Evolutionary conservation across 2,888 invertebrate species (phyloP), one percentile per base, ranked within the genome.

Genomic region (Pollenia angustigena): DNA sequence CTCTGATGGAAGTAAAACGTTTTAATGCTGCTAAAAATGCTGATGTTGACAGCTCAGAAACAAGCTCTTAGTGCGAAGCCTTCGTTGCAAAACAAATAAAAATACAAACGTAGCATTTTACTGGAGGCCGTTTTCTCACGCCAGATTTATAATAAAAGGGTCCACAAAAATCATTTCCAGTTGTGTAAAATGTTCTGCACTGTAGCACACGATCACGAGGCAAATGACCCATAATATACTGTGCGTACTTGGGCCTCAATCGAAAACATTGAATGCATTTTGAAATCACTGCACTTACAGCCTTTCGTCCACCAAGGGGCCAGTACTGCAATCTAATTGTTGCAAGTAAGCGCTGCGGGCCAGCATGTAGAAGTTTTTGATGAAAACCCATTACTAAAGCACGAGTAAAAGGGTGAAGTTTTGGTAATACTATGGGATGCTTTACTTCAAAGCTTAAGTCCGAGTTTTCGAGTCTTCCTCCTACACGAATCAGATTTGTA

Each of bases 261-360:
- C 48, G 48, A 12, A 68, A 68, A 50, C 66, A 48, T 50, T 50
- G 18, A n/a, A 85, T 58, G 58, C 68, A 79, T 71, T 80, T 80
- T 2, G 64, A 64, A 46, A 68, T 85, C 0, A 87, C 48, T 18
- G 62, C 50, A 62, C 62, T 69, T 23, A 88, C 78, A 23, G 80
- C 72, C 69, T 85, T 81, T 14, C 87, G 58, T 9, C 87, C 85
- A 46, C 88, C 85, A 80, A 88, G 85, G 48, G 87, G 88, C 88
- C 87, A 89, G 48, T 88, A 88, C 16, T 83, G 88, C 14, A 64
- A 80, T 2, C 88, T 78, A 83, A 88, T 82, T 6, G 69, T 81
- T 16, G 86, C 87, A 1, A 88, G 48, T 50, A 87, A 54, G 8
- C 72, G 56, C 44, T 82, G 87, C 7, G 87, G 79, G 9, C 88